A percentile compares a stretch with the other conserved stretches of the same genome.
These are phyloP conservation scores for Diadumene lineata DNA, from an alignment of 92 coral and sea anemone species.

Conservation along the genomic window DNA sequence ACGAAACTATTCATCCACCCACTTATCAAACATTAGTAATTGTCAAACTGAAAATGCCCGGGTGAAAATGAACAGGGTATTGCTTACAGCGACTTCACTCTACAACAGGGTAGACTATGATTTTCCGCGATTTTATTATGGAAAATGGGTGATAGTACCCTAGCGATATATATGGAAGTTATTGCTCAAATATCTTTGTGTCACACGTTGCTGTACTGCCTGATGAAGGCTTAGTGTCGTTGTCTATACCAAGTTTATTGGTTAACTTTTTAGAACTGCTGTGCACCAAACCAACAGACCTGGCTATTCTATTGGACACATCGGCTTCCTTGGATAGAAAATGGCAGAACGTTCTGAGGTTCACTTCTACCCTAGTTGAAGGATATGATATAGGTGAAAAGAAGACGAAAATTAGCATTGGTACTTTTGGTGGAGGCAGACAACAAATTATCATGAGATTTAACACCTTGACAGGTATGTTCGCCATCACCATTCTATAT, in stretches of 20 bases:
- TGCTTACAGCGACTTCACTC: no score
- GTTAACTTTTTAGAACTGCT: constrained; percentile 21
- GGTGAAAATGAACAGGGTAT: no score
- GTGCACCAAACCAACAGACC: constrained; percentile 37
- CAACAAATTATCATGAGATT: constrained; percentile 15
- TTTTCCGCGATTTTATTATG: neutral
- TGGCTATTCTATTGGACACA: constrained; percentile 35
- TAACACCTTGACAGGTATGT: constrained; percentile 23
- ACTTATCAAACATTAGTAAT: no score
- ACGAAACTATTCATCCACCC: no score
- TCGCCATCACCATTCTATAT: no score
- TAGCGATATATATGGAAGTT: no score
- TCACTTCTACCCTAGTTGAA: constrained; percentile 25
- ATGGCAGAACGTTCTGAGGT: constrained; percentile 42
- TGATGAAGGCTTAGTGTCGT: neutral
- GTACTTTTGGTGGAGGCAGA: constrained; percentile 20
- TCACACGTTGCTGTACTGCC: neutral
- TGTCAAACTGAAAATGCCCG: no score
- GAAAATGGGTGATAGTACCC: neutral
- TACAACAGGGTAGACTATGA: neutral
- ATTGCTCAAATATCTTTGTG: neutral
- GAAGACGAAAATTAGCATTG: constrained; percentile 33
- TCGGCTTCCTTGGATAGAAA: constrained; percentile 21
- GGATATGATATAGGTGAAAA: constrained; percentile 30
- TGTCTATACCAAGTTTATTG: neutral